These are phyloP conservation scores for Diloba caeruleocephala DNA, from an alignment of 2,888 invertebrate genomes.

Conservation along the genomic window DNA sequence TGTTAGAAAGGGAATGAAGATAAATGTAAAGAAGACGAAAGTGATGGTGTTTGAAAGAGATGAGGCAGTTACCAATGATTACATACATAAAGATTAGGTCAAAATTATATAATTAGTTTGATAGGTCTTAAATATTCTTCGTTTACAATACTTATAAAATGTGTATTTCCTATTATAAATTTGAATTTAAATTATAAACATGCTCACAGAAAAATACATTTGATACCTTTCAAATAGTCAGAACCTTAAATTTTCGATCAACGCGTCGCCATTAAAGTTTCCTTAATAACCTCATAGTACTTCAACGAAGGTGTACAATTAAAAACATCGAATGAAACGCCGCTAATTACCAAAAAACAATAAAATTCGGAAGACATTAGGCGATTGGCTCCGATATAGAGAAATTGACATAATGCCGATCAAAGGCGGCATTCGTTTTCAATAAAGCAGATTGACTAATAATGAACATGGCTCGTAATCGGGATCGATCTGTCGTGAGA, in stretches of 20 bases:
- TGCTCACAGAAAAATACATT: slow-evolving; percentile 14
- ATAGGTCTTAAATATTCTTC: too few relatives aligned
- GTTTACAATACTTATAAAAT: too few relatives aligned
- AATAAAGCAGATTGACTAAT: slow-evolving; percentile 87
- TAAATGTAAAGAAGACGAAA: too few relatives aligned
- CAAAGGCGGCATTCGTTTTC: slow-evolving; percentile 82
- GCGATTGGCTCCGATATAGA: slow-evolving; percentile 66
- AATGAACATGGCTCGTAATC: slow-evolving; percentile 81
- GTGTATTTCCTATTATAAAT: too few relatives aligned
- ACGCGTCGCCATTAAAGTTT: slow-evolving; percentile 57
- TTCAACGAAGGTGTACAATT: slow-evolving; percentile 53
- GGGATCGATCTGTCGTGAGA: slow-evolving; percentile 86
- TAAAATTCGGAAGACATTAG: slow-evolving; percentile 64
- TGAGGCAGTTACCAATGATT: too few relatives aligned
- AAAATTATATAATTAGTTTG: too few relatives aligned
- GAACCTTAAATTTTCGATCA: slow-evolving; percentile 34
- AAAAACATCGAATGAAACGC: slow-evolving; percentile 64
- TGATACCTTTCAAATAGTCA: slow-evolving; percentile 12
- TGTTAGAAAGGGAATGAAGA: too few relatives aligned
- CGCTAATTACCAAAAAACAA: slow-evolving; percentile 71
- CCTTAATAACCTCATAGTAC: slow-evolving; percentile 46
- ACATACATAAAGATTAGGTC: too few relatives aligned
- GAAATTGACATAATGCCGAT: slow-evolving; percentile 81
- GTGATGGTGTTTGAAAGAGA: too few relatives aligned
- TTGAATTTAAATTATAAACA: too few relatives aligned